phyloP scores from a whole-genome alignment of 2,113 vertebrate genomes.

The Pachycephala philippinensis region DNA sequence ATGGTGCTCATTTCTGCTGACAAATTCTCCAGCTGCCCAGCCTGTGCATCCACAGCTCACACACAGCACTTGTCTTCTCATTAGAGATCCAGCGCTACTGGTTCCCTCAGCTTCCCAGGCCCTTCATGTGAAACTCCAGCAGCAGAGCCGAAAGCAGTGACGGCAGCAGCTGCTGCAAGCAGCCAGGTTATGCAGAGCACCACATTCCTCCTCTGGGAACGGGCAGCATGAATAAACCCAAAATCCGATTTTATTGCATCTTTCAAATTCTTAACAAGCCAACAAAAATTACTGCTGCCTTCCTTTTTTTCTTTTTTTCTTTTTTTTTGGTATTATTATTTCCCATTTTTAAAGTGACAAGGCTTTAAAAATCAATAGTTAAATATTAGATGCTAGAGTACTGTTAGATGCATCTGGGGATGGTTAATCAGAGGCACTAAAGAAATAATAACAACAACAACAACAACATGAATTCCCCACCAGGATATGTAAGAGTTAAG shows the following conservation, averaged over 20 bases:
- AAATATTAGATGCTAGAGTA: neutral
- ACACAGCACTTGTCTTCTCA: neutral
- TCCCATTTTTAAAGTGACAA: neutral
- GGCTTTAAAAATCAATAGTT: neutral
- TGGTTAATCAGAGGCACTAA: neutral
- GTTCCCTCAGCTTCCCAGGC: neutral
- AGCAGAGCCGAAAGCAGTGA: fast-evolving
- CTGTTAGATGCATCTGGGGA: neutral
- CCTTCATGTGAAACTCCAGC: neutral
- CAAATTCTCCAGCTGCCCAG: neutral
- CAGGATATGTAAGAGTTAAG: neutral
- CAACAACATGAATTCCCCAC: neutral
- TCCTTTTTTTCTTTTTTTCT: too few relatives aligned
- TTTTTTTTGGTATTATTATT: neutral
- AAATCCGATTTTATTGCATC: constrained; percentile 38
- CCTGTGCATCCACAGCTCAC: neutral
- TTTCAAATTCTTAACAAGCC: constrained; percentile 51
- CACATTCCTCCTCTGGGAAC: constrained; percentile 27
- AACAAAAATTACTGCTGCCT: neutral
- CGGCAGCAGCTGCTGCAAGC: neutral
- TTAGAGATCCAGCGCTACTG: fast-evolving
- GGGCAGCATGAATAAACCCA: neutral
- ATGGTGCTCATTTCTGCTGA: neutral
- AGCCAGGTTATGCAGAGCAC: neutral
- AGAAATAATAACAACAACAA: neutral